Evolutionary conservation across 2,888 invertebrate genomes (phyloP).

Genomic region (Pimpla rufipes): DNA sequence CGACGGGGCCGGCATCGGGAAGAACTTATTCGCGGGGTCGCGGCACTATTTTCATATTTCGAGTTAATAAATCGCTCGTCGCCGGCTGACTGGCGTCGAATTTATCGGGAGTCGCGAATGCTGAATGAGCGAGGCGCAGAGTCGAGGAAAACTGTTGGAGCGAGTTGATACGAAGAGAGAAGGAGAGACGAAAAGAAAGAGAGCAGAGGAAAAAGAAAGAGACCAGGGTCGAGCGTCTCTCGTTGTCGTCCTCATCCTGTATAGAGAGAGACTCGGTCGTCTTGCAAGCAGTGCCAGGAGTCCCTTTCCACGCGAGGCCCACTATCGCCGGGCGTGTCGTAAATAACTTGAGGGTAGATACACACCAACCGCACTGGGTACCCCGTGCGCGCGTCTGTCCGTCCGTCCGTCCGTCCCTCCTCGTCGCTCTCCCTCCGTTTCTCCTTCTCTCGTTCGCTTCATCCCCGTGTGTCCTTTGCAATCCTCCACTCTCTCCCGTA

Average conservation of each 20-base stretch:
- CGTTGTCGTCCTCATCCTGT: slow-evolving; percentile 27
- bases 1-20: slow-evolving; percentile 29
- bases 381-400: slow-evolving; percentile 57
- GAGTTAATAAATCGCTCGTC: neutral
- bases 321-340: slow-evolving; percentile 75
- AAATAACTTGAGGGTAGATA: slow-evolving; percentile 76
- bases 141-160: slow-evolving; percentile 17
- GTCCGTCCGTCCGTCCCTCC: slow-evolving; percentile 23
- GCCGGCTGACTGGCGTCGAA: slow-evolving; percentile 12
- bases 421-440: neutral
- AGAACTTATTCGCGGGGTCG: slow-evolving; percentile 31
- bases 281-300: slow-evolving; percentile 69
- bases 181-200: slow-evolving; percentile 15
- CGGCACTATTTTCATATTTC: slow-evolving; percentile 24
- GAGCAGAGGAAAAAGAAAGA: slow-evolving; percentile 9
- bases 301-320: slow-evolving; percentile 72
- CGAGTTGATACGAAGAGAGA: too few relatives aligned
- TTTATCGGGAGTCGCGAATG: slow-evolving; percentile 40
- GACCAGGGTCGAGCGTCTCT: slow-evolving; percentile 16
- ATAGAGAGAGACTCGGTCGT: slow-evolving; percentile 20
- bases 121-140: slow-evolving; percentile 23
- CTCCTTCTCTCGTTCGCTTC: neutral
- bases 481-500: too few relatives aligned
- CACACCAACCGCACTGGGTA: slow-evolving; percentile 64
- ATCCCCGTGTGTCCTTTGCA: neutral